Evolutionary conservation across 2,797 vertebrate genomes (phyloP), one percentile per base, ranked within the genome.

Genomic region (Halcyon leucocephala): DNA sequence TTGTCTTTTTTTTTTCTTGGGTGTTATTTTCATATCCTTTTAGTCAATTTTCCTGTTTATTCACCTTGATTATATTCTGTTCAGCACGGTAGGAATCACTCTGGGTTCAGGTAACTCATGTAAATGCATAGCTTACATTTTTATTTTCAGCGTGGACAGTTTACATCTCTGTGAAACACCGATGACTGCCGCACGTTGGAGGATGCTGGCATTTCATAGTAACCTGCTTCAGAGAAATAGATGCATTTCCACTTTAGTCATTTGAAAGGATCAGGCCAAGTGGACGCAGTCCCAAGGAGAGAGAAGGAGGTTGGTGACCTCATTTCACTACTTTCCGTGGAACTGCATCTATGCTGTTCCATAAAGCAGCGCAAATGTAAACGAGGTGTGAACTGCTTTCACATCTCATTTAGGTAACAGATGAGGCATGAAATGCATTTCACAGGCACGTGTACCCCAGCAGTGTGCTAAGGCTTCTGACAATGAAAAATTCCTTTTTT

Each of bases 321-420:
- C 97, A 97, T 98, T 98, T 97, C 84, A 0, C 94, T 97, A 73
- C 95, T 97, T 97, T 80, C 94, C 49, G 90, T 69, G 86, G 92
- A 97, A 93, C 86, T 83, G 94, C 91, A 91, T 96, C 93, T 91
- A 74, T 49, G 79, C 95, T 89, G 87, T 96, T 98, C 86, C 46
- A 67, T 97, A 98, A 97, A 98, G 96, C 91, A 86, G 84, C 2
- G 6, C 84, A 97, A 98, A 98, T 97, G 97, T 97, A 98, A 98
- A 97, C 93, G 93, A 98, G 97, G 97, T 98, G 97, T 97, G 97
- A 98, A 97, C 97, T 97, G 96, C 96, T 97, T 98, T 98, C 97
- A 97, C 97, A 97, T 98, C 97, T 98, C 97, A 98, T 98, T 98
- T 98, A 98, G 96, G 96, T 95, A 98, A 97, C 97, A 98, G 97